These are phyloP conservation scores for Onthophagus sagittarius DNA, from an alignment of 2,888 invertebrate genomes.

Conservation along the genomic window DNA sequence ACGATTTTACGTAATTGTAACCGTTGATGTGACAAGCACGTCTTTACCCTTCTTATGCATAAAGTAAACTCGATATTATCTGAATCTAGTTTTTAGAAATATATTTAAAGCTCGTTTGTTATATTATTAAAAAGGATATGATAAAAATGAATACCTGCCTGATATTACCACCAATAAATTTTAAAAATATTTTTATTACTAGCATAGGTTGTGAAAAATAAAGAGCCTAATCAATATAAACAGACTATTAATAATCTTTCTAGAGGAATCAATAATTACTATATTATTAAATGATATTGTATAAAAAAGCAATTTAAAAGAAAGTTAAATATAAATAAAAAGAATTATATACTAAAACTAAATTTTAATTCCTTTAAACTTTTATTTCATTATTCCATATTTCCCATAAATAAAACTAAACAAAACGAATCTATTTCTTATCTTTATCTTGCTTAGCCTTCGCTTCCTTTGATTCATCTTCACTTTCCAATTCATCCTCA, in stretches of 20 bases:
- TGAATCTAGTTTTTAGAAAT: neutral
- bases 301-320: too few species aligned
- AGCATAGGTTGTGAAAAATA: neutral
- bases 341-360: too few species aligned
- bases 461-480: neutral
- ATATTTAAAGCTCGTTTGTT: neutral
- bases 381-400: too few species aligned
- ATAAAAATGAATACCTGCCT: neutral
- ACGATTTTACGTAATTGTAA: too few species aligned
- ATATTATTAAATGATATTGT: too few species aligned
- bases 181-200: neutral
- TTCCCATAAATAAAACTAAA: too few species aligned
- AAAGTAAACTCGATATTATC: too few species aligned
- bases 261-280: neutral
- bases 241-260: neutral
- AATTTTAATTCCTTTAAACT: too few species aligned
- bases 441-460: neutral
- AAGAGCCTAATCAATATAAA: neutral
- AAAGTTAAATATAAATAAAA: too few species aligned
- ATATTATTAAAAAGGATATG: neutral
- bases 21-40: too few species aligned
- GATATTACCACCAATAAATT: neutral
- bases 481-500: conserved; percentile 36
- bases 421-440: neutral
- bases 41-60: too few species aligned